These are phyloP conservation scores for Sinohyriopsis cumingii DNA, from an alignment of 2,888 invertebrate species.

Conservation along the genomic window DNA sequence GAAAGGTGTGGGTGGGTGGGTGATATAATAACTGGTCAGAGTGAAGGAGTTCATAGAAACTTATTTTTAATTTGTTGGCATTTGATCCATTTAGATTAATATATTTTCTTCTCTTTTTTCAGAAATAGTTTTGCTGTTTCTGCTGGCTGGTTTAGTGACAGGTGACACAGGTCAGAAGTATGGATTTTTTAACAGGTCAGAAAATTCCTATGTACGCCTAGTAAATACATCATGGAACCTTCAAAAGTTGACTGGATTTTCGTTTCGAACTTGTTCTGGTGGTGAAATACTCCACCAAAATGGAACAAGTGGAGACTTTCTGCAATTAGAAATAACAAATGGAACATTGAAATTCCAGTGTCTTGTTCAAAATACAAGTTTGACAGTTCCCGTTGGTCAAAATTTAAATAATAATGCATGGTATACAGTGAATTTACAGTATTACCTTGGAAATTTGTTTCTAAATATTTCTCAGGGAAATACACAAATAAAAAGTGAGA, in stretches of 20 bases:
- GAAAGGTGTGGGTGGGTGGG: no score
- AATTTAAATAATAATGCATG: slow-evolving; percentile 41
- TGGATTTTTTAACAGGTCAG: slow-evolving; percentile 36
- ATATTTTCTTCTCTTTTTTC: slow-evolving; percentile 20
- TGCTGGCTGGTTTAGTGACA: not conserved
- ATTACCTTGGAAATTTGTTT: slow-evolving; percentile 34
- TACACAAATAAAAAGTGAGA: slow-evolving; percentile 18
- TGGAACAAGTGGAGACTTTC: slow-evolving; percentile 33
- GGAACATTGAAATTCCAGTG: slow-evolving; percentile 40
- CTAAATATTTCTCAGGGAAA: slow-evolving; percentile 35
- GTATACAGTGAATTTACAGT: slow-evolving; percentile 35
- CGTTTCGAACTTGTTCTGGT: slow-evolving; percentile 44
- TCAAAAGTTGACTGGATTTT: slow-evolving; percentile 32
- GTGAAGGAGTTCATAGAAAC: no score
- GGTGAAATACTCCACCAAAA: slow-evolving; percentile 45
- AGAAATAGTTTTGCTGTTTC: slow-evolving; percentile 22
- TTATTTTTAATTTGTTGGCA: no score
- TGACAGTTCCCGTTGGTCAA: slow-evolving; percentile 18
- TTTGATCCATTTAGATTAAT: slow-evolving; percentile 4
- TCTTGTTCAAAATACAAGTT: slow-evolving; percentile 19
- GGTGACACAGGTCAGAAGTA: slow-evolving; percentile 20
- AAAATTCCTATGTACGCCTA: slow-evolving; percentile 35
- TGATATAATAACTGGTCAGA: no score
- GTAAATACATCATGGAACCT: slow-evolving; percentile 28
- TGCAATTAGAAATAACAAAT: slow-evolving; percentile 35